Evolutionary conservation across 2,797 vertebrate genomes (phyloP).

Genomic region (Myotis pilosus): DNA sequence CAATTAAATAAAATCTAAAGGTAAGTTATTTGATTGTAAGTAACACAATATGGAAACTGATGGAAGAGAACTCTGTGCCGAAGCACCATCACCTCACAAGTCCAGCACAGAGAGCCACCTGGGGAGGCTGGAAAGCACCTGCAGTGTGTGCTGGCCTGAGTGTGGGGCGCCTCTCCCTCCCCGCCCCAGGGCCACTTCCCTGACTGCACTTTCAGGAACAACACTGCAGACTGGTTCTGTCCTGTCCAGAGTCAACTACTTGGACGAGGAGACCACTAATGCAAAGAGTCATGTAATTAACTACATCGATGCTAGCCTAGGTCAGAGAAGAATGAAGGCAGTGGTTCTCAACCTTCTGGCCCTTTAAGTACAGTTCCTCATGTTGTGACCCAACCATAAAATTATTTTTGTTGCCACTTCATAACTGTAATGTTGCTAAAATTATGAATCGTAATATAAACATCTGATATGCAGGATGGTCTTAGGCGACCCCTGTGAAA

Average conservation of each 20-base stretch:
- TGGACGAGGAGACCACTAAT: neutral
- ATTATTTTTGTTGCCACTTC: too few species aligned
- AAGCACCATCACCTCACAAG: neutral
- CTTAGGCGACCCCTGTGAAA: too few species aligned
- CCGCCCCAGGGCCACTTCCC: accelerated
- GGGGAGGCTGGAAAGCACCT: neutral
- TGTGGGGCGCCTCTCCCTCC: neutral
- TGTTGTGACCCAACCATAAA: too few species aligned
- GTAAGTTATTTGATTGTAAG: neutral
- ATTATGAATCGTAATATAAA: too few species aligned
- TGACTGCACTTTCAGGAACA: neutral
- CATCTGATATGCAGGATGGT: too few species aligned
- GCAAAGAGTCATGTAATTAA: neutral
- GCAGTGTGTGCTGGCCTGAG: neutral
- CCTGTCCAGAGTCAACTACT: neutral
- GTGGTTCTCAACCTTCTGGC: too few species aligned
- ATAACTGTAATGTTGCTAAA: too few species aligned
- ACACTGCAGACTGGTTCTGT: accelerated
- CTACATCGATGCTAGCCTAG: neutral
- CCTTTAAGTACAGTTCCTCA: too few species aligned
- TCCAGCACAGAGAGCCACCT: neutral
- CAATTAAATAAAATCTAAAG: neutral
- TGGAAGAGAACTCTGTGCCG: neutral
- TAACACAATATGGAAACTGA: neutral
- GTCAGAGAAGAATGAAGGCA: neutral